Evolutionary conservation across 1,140 invertebrate genomes (phyloP).

Genomic region (Hetaerina americana): DNA sequence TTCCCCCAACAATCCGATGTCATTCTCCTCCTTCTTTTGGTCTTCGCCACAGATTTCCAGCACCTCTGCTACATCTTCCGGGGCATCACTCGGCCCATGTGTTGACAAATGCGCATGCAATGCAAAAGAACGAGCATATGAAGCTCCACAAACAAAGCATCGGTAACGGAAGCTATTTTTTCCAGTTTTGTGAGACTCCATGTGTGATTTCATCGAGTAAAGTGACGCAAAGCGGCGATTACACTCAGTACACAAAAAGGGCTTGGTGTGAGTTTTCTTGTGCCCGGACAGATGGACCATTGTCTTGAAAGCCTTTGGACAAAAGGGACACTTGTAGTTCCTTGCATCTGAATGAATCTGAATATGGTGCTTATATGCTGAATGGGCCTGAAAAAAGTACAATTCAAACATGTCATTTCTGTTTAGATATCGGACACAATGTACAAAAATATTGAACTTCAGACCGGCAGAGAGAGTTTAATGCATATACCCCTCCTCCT

Average conservation of each 20-base stretch:
- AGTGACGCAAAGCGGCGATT: conserved; percentile 53
- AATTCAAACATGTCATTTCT: too few species aligned
- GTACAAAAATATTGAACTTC: too few species aligned
- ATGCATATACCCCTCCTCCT: too few species aligned
- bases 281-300: conserved; percentile 58
- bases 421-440: too few species aligned
- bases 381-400: conserved; percentile 35
- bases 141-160: conserved; percentile 56
- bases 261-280: conserved; percentile 63
- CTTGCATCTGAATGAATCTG: conserved; percentile 54
- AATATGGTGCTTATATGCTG: conserved; percentile 58
- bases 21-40: background rate
- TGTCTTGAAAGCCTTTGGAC: conserved; percentile 61
- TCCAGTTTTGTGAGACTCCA: conserved; percentile 47
- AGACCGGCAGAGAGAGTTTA: too few species aligned
- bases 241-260: conserved; percentile 55
- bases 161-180: conserved; percentile 53
- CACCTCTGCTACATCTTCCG: background rate
- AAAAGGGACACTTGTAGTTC: conserved; percentile 54
- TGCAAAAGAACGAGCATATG: conserved; percentile 54
- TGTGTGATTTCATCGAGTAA: conserved; percentile 55
- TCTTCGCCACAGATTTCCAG: background rate
- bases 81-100: background rate
- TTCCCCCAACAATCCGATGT: too few species aligned
- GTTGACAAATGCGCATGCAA: conserved; percentile 47